These are phyloP conservation scores for Archivesica marissinica DNA, from an alignment of 1,140 invertebrate species.

Conservation along the genomic window DNA sequence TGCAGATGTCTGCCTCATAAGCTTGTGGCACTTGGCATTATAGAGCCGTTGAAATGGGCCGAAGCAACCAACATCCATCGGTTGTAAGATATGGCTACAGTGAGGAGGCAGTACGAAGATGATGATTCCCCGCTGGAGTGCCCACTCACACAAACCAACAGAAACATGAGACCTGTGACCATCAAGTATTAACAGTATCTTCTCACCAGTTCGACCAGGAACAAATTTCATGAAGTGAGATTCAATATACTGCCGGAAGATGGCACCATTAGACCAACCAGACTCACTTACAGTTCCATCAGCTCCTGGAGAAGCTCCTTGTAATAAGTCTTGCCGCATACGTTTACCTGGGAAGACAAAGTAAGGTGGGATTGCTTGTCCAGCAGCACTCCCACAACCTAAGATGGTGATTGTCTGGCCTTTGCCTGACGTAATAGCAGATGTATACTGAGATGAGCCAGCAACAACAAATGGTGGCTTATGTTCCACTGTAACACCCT, in stretches of 20 bases:
- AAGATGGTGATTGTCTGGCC: conserved; percentile 83
- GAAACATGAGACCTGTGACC: too few species aligned
- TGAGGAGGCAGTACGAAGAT: too few species aligned
- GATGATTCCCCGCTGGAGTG: too few species aligned
- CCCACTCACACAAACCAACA: too few species aligned
- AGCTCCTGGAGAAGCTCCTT: neutral
- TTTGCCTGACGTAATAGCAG: conserved; percentile 78
- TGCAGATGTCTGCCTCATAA: neutral
- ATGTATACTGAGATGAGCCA: conserved; percentile 40
- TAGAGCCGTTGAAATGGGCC: neutral
- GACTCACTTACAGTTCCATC: conserved; percentile 29
- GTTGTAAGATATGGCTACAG: conserved; percentile 45
- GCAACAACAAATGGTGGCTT: conserved; percentile 57
- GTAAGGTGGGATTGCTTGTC: conserved; percentile 79
- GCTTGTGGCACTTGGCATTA: conserved; percentile 7
- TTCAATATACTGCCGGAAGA: conserved; percentile 47
- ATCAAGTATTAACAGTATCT: too few species aligned
- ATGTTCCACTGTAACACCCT: conserved; percentile 81
- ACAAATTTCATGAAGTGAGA: conserved; percentile 56
- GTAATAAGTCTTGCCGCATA: conserved; percentile 71
- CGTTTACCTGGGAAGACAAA: conserved; percentile 82
- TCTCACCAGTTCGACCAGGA: neutral
- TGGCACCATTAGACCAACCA: conserved; percentile 47
- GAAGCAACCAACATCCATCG: conserved; percentile 48
- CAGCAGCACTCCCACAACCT: conserved; percentile 53